A percentile compares a stretch with the other conserved stretches of the same genome.
phyloP scores from a whole-genome alignment of 2,113 vertebrate species.

The Cettia cetti region DNA sequence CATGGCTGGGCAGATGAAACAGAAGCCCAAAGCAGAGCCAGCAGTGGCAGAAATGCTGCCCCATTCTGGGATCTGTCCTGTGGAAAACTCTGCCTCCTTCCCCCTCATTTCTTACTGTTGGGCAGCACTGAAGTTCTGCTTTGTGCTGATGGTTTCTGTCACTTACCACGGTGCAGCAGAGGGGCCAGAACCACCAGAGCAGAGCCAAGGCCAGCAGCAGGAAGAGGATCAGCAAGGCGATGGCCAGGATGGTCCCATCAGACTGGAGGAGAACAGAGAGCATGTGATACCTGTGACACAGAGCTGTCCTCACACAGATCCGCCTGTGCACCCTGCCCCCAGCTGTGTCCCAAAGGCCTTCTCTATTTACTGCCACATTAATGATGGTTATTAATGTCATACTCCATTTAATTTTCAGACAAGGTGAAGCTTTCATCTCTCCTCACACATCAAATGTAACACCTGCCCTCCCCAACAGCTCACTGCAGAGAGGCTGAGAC shows the following conservation, averaged over 20 bases:
- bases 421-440: not conserved
- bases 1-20: not conserved
- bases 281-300: rapidly evolving
- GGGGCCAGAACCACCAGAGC: conserved; percentile 99
- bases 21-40: not conserved
- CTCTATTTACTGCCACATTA: not conserved
- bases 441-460: not conserved
- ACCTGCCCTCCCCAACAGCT: too few relatives aligned
- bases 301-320: not conserved
- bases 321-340: not conserved
- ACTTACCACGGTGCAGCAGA: conserved; percentile 99
- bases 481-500: not conserved
- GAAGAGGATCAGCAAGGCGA: conserved; percentile 92
- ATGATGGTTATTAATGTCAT: too few relatives aligned
- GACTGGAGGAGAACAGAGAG: conserved; percentile 76
- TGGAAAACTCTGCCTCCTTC: not conserved
- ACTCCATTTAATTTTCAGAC: not conserved
- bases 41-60: not conserved
- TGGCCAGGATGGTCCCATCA: conserved; percentile 93
- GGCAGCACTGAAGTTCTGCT: not conserved
- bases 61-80: not conserved
- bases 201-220: conserved; percentile 86
- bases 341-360: not conserved
- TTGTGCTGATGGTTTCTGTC: not conserved
- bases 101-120: not conserved